Evolutionary conservation across 1,140 invertebrate genomes (phyloP).

Genomic region (Drosophila novamexicana): DNA sequence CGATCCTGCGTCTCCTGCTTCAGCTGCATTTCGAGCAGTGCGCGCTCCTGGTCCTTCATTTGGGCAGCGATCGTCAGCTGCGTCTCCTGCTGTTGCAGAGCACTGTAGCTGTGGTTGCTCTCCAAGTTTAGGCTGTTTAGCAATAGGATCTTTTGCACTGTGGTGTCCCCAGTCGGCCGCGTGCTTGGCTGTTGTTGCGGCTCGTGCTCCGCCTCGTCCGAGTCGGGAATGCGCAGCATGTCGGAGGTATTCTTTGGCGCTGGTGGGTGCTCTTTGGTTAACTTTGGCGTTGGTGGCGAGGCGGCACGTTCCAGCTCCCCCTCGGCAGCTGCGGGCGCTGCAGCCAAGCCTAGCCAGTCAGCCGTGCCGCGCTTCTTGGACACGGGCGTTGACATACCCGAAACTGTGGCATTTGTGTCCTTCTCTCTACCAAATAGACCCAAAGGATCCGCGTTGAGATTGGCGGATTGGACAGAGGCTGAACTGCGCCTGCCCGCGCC

Average conservation of each 20-base stretch:
- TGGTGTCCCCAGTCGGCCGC: conserved; percentile 3
- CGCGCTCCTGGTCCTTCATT: conserved; percentile 85
- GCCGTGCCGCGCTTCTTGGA: conserved; percentile 66
- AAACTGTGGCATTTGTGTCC: conserved; percentile 59
- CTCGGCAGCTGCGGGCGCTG: conserved; percentile 2
- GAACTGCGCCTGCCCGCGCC: conserved; percentile 73
- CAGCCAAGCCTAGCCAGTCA: conserved; percentile 74
- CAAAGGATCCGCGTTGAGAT: conserved; percentile 67
- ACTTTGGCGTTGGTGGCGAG: conserved; percentile 22
- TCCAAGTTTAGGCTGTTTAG: conserved; percentile 76
- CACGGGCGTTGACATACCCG: conserved; percentile 72
- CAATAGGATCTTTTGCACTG: conserved; percentile 64
- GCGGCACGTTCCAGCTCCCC: conserved; percentile 42
- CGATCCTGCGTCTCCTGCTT: conserved; percentile 85
- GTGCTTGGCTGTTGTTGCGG: not conserved
- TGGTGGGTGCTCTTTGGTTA: conserved; percentile 1
- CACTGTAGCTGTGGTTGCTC: conserved; percentile 83
- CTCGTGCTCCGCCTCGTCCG: conserved; percentile 36
- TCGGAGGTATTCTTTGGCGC: conserved; percentile 12
- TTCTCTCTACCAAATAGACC: conserved; percentile 69
- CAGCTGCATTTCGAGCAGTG: conserved; percentile 84
- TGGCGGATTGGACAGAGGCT: conserved; percentile 50
- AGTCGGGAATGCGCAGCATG: conserved; percentile 39
- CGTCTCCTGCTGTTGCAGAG: conserved; percentile 85
- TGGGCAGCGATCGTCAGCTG: conserved; percentile 85